phyloP scores from a whole-genome alignment of 2,888 invertebrate genomes.

The Cephus pulcher region DNA sequence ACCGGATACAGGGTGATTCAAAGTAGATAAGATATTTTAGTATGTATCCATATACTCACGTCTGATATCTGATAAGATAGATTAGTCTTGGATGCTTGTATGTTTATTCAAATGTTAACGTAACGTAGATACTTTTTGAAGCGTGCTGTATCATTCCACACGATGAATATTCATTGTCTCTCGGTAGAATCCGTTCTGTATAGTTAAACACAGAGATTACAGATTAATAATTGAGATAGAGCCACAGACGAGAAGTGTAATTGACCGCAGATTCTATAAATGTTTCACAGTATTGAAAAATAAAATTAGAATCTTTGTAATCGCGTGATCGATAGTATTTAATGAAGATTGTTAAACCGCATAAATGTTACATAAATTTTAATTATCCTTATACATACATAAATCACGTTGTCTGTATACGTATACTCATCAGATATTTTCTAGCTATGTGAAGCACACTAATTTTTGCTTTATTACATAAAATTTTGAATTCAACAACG shows the following conservation, averaged over 20 bases:
- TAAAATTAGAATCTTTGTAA: background rate
- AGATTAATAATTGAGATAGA: background rate
- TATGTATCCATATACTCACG: too few species aligned
- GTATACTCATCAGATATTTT: background rate
- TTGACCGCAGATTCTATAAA: constrained; percentile 13
- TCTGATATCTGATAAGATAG: background rate
- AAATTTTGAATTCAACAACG: background rate
- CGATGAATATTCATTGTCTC: constrained; percentile 40
- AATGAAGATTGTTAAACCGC: background rate
- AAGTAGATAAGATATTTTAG: background rate
- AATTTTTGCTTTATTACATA: background rate
- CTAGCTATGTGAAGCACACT: background rate
- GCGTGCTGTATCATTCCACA: constrained; percentile 32
- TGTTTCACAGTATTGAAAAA: background rate
- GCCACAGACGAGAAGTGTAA: constrained; percentile 26
- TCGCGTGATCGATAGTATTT: background rate
- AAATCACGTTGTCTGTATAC: background rate
- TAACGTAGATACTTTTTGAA: constrained; percentile 23
- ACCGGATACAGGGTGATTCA: background rate
- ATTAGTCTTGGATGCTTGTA: constrained; percentile 11
- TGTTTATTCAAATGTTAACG: constrained; percentile 20
- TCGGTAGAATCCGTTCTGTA: constrained; percentile 28
- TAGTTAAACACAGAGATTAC: constrained; percentile 27
- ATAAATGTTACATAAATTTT: background rate
- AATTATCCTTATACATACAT: background rate